These are phyloP conservation scores for Drosophila nr. fundita DNA, from an alignment of 2,888 invertebrate species.

Conservation along the genomic window DNA sequence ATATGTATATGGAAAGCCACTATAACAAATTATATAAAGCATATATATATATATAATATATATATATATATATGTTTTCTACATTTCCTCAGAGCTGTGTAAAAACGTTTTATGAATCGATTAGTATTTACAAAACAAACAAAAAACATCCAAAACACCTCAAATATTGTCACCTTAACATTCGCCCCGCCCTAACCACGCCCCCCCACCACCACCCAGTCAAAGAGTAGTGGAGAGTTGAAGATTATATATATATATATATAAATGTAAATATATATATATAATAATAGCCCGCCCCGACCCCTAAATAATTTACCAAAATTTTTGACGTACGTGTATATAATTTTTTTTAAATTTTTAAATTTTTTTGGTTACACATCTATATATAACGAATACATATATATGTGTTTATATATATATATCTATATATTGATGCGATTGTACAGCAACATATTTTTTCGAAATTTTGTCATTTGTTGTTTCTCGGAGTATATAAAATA, in stretches of 20 bases:
- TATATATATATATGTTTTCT: constrained; percentile 29
- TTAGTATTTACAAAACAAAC: constrained; percentile 73
- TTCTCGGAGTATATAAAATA: constrained; percentile 10
- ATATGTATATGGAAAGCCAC: constrained; percentile 78
- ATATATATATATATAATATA: constrained; percentile 25
- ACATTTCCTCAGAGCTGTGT: constrained; percentile 44
- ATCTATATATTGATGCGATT: constrained; percentile 55
- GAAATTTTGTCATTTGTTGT: constrained; percentile 55
- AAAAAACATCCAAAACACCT: not conserved
- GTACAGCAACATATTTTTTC: constrained; percentile 58
- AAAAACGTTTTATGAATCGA: constrained; percentile 81
- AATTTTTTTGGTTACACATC: constrained; percentile 48
- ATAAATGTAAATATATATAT: not conserved
- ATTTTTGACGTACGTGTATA: constrained; percentile 84
- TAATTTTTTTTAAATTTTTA: constrained; percentile 83
- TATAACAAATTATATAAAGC: constrained; percentile 60
- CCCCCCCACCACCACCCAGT: constrained; percentile 11
- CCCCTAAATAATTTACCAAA: constrained; percentile 43
- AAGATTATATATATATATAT: constrained; percentile 7
- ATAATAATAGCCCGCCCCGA: not conserved
- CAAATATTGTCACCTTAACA: constrained; percentile 32
- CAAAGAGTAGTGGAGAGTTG: constrained; percentile 46
- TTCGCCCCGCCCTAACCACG: constrained; percentile 14
- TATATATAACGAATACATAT: constrained; percentile 32
- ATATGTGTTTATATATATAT: constrained; percentile 6